These are phyloP conservation scores for Phortica variegata DNA, from an alignment of 1,140 invertebrate species.

Conservation along the genomic window DNA sequence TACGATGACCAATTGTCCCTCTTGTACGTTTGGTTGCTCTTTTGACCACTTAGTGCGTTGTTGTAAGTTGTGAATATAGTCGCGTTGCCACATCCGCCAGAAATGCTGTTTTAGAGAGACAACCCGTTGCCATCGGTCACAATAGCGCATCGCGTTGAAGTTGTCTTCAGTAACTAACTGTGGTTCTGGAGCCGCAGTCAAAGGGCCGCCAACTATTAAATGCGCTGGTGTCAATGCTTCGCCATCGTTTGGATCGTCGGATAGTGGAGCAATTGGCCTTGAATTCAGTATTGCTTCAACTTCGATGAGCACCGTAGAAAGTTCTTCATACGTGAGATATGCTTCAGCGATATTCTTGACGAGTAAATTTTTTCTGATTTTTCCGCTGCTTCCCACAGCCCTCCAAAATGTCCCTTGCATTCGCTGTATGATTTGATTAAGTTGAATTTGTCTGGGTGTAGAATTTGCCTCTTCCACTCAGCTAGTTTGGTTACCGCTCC, in stretches of 20 bases:
- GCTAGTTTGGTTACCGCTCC: slow-evolving; percentile 21
- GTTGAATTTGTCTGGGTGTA: neutral
- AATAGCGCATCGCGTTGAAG: neutral
- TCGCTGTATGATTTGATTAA: neutral
- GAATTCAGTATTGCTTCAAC: slow-evolving; percentile 36
- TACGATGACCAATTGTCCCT: slow-evolving; percentile 41
- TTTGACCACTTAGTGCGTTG: slow-evolving; percentile 37
- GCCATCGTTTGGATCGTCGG: slow-evolving; percentile 20
- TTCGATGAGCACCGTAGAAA: slow-evolving; percentile 3
- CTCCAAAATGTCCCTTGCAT: slow-evolving; percentile 28
- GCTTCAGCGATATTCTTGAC: neutral
- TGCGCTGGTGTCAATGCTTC: slow-evolving; percentile 34
- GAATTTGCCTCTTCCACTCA: neutral
- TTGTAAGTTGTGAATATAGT: slow-evolving; percentile 36
- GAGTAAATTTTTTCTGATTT: slow-evolving; percentile 5
- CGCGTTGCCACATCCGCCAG: slow-evolving; percentile 35
- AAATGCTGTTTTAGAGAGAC: slow-evolving; percentile 18
- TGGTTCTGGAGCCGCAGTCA: slow-evolving; percentile 5
- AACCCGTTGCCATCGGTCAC: slow-evolving; percentile 5
- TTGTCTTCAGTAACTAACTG: neutral
- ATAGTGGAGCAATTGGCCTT: slow-evolving; percentile 11
- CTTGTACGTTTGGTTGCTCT: slow-evolving; percentile 15
- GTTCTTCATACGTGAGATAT: slow-evolving; percentile 9
- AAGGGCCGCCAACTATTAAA: slow-evolving; percentile 27
- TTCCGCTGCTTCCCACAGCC: slow-evolving; percentile 26